Evolutionary conservation across 1,140 invertebrate genomes (phyloP).

Genomic region (Coenobita brevimanus): DNA sequence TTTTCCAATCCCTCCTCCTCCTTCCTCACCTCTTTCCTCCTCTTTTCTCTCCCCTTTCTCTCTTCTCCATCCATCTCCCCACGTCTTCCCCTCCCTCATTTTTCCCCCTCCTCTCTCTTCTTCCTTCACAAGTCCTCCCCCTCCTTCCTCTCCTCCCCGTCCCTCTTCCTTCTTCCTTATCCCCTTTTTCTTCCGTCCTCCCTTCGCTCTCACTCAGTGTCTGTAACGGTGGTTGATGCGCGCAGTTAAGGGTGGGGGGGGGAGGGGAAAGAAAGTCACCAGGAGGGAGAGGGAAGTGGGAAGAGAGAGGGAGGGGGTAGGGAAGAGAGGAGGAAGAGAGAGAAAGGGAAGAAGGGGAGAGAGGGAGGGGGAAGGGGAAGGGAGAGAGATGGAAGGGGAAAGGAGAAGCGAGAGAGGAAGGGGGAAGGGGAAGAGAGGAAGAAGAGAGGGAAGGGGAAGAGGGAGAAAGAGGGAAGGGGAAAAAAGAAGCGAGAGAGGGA

Average conservation of each 20-base stretch:
- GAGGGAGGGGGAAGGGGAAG: background rate
- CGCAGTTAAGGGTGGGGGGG: background rate
- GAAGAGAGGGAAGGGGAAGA: background rate
- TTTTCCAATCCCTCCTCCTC: background rate
- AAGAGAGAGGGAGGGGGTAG: background rate
- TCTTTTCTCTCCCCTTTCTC: slow-evolving; percentile 3
- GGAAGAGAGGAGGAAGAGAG: background rate
- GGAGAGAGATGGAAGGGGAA: background rate
- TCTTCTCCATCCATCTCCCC: background rate
- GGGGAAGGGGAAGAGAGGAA: background rate
- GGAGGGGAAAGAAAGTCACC: background rate
- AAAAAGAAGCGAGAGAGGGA: background rate
- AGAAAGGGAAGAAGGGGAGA: background rate
- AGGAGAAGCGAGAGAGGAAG: background rate
- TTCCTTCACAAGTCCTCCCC: background rate
- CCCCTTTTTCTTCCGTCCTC: background rate
- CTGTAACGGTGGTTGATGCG: background rate
- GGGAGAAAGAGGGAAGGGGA: background rate
- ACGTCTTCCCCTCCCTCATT: background rate
- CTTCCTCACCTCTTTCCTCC: slow-evolving; percentile 13
- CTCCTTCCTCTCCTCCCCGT: background rate
- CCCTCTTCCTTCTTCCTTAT: background rate
- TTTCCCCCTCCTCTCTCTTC: background rate
- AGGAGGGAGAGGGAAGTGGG: background rate
- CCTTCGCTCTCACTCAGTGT: background rate